Base-by-base conservation (phyloP, 2,797 vertebrate genomes). In the Gymnoscopelus microlampas region DNA sequence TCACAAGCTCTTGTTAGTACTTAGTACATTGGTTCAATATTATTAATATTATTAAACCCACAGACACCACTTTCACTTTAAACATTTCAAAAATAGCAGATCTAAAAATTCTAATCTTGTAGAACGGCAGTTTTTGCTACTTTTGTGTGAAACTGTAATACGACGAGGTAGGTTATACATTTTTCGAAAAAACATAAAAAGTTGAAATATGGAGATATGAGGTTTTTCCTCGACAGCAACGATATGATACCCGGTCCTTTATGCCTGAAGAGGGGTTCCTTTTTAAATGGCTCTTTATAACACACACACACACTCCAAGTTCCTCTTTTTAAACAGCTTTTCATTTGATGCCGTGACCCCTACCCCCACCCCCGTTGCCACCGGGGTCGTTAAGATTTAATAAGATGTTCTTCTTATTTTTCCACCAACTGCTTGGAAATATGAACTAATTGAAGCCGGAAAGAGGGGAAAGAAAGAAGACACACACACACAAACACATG, bases 321-420 rank as follows among this genome's bases (percentile, higher is more conserved):
- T 39, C 50, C 53, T 72, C 32, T 60, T 75, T 67, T 66, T 77
- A 77, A 72, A 73, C 53, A 71, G 51, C 19, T 71, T 80, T 88
- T 73, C 64, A 64, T 79, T 85, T 57, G 77, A 39, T 35, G 3
- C 75, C 70, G 47, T 73, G 44, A 79, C 78, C 81, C 78, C 53
- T 51, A 44, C 59, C 58, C 77, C 81, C 76, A 50, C 55, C 48
- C 59, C 58, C 67, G 13, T 82, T 74, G 76, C 68, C 15, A 32
- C 53, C 53, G 63, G 78, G 72, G 55, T 60, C 19, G 62, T 77
- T 83, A 44, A 44, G 9, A 44, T 44, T 44, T 10, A 44, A 44
- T 74, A 8, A 66, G 12, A 71, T 76, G 73, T 73, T 49, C 62
- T 65, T 70, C 53, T 47, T 35, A 5, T 79, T 86, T 84, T 84